These are phyloP conservation scores for Lanius collurio DNA, from an alignment of 2,113 vertebrate species.

Conservation along the genomic window DNA sequence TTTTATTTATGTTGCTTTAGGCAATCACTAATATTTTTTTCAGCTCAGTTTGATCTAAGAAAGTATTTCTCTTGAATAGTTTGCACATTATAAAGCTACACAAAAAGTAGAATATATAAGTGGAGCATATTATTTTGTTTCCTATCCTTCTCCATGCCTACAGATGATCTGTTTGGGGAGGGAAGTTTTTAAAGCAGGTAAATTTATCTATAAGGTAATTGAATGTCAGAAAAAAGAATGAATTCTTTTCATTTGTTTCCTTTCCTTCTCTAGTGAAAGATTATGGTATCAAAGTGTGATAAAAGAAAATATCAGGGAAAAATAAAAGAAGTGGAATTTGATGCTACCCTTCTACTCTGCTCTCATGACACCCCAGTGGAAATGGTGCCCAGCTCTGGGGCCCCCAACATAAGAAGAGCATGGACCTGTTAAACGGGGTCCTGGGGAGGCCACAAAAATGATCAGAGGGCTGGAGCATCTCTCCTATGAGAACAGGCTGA, in stretches of 20 bases:
- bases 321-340: background rate
- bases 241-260: background rate
- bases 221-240: background rate
- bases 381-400: no score
- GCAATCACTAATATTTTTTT: constrained; percentile 33
- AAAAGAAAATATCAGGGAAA: background rate
- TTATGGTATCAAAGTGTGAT: background rate
- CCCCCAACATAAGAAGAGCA: background rate
- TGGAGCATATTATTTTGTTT: background rate
- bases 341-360: background rate
- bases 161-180: background rate
- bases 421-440: background rate
- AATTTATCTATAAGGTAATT: background rate
- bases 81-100: constrained; percentile 11
- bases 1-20: constrained; percentile 59
- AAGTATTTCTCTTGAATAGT: constrained; percentile 43
- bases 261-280: background rate
- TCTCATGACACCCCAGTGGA: background rate
- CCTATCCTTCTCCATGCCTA: background rate
- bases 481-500: background rate
- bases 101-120: constrained; percentile 20
- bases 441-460: background rate
- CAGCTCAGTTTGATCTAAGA: constrained; percentile 34
- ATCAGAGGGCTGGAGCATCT: background rate
- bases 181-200: background rate